These are phyloP conservation scores for Scaptomyza reducta DNA, from an alignment of 2,888 invertebrate species.

Conservation along the genomic window DNA sequence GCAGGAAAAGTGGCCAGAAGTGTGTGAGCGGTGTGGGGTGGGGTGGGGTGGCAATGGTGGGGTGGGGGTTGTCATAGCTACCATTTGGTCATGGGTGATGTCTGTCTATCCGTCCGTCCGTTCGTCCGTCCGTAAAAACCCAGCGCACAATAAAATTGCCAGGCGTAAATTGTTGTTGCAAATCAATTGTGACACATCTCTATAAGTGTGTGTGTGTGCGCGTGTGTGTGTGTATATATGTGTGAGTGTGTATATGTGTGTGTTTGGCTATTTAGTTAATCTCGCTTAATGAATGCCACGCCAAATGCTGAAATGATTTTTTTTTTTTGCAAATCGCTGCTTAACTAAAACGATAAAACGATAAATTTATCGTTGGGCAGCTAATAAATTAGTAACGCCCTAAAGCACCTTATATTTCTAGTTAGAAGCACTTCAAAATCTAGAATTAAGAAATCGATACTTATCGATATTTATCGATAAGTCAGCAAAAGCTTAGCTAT, in stretches of 20 bases:
- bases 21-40: too few species aligned
- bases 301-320: constrained; percentile 22
- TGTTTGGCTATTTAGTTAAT: constrained; percentile 50
- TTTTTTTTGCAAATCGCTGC: neutral
- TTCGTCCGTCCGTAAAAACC: constrained; percentile 25
- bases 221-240: constrained; percentile 25
- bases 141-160: constrained; percentile 19
- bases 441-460: neutral
- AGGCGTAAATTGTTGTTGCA: constrained; percentile 41
- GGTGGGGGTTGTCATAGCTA: constrained; percentile 49
- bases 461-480: constrained; percentile 1
- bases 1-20: neutral
- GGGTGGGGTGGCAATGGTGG: neutral
- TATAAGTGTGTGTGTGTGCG: neutral
- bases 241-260: constrained; percentile 20
- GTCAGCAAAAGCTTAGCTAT: neutral
- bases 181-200: constrained; percentile 57
- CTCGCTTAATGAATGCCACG: constrained; percentile 39
- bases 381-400: neutral
- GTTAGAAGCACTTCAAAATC: neutral
- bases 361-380: constrained; percentile 26
- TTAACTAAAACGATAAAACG: constrained; percentile 11
- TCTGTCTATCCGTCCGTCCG: constrained; percentile 3
- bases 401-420: neutral
- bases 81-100: constrained; percentile 53